These are phyloP conservation scores for Pipistrellus nathusii DNA, from an alignment of 2,797 vertebrate genomes.

Conservation along the genomic window DNA sequence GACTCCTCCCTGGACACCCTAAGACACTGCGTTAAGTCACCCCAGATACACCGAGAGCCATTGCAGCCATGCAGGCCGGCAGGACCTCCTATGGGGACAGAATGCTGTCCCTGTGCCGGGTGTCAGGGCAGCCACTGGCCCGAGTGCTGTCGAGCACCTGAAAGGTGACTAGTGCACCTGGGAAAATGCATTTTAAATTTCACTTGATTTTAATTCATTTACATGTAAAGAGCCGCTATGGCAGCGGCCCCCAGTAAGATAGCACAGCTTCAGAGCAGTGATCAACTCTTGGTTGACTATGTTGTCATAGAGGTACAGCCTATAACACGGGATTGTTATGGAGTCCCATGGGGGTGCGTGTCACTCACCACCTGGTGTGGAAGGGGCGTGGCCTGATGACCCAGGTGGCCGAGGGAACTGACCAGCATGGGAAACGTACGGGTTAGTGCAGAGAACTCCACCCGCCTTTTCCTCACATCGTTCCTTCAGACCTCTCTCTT, in stretches of 20 bases:
- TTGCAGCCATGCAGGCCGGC: too few relatives aligned
- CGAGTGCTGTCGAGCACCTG: fast-evolving
- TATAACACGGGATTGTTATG: fast-evolving
- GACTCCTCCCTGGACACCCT: neutral
- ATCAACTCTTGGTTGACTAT: neutral
- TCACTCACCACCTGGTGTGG: fast-evolving
- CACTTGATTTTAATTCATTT: neutral
- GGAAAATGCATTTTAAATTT: neutral
- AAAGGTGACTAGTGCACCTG: neutral
- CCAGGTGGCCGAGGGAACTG: fast-evolving
- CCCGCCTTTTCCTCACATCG: neutral
- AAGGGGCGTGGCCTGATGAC: fast-evolving
- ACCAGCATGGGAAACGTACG: fast-evolving
- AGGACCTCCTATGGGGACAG: neutral
- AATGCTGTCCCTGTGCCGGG: neutral
- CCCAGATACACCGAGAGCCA: neutral
- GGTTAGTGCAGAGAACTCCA: fast-evolving
- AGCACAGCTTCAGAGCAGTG: neutral
- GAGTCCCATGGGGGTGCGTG: fast-evolving
- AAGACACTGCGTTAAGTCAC: neutral
- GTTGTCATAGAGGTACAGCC: fast-evolving
- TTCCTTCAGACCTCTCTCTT: neutral
- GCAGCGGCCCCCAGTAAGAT: fast-evolving
- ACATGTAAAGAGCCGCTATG: neutral
- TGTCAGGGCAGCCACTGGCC: fast-evolving